Evolutionary conservation across 1,140 invertebrate genomes (phyloP).

Genomic region (Psilanteris sp.): DNA sequence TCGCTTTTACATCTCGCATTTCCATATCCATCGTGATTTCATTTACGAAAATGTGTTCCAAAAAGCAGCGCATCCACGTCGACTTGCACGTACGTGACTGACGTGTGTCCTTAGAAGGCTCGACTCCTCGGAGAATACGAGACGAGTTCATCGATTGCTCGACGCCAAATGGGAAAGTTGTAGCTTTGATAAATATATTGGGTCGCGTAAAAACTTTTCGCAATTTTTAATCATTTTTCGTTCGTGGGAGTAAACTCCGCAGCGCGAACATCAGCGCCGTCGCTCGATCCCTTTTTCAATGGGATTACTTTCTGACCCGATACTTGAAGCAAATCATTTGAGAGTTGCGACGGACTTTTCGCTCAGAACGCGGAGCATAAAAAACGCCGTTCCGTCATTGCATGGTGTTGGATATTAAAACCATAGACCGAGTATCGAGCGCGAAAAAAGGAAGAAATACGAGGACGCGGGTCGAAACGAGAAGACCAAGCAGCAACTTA

Average conservation of each 20-base stretch:
- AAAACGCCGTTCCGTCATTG: no score
- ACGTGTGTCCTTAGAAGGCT: conserved; percentile 50
- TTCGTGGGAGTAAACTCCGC: not conserved
- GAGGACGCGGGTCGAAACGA: no score
- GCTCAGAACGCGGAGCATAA: no score
- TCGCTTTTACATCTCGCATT: conserved; percentile 27
- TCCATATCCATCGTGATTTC: conserved; percentile 56
- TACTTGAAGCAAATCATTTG: not conserved
- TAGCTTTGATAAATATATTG: conserved; percentile 50
- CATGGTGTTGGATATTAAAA: no score
- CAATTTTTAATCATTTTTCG: conserved; percentile 21
- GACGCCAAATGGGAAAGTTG: conserved; percentile 38
- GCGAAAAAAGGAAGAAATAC: conserved; percentile 3
- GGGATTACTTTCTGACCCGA: not conserved
- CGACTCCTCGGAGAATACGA: conserved; percentile 40
- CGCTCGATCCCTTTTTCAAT: conserved; percentile 7
- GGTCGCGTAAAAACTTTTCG: conserved; percentile 3
- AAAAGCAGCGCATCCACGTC: conserved; percentile 39
- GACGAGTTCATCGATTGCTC: conserved; percentile 48
- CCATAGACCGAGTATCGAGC: no score
- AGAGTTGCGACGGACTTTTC: not conserved
- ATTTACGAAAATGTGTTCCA: conserved; percentile 57
- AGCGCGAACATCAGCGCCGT: not conserved
- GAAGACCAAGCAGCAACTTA: no score
- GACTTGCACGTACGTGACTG: conserved; percentile 47